Conservation (phyloP, 1,140 invertebrate species). For the Heliothis subflexa region DNA sequence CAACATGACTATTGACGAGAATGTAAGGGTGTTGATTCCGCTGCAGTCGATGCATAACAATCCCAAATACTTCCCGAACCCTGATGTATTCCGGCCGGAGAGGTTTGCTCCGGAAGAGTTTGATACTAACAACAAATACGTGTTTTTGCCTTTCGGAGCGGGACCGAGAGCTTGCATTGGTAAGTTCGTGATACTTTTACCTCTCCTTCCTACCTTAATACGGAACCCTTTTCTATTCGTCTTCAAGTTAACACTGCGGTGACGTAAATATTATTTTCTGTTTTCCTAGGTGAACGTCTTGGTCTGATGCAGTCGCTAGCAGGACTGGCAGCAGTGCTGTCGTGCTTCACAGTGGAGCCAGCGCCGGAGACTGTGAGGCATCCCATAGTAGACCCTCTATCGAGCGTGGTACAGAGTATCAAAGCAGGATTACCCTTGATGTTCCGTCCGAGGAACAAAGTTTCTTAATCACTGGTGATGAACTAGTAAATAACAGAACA, state of each 20-base stretch:
- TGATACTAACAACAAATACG: conserved; percentile 8
- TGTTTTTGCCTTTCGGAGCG: conserved; percentile 39
- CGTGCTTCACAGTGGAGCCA: conserved; percentile 40
- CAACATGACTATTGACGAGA: conserved; percentile 15
- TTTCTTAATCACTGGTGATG: not conserved
- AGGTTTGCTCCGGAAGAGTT: conserved; percentile 17
- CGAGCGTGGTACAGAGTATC: conserved; percentile 23
- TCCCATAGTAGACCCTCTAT: conserved; percentile 10
- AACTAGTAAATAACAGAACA: no score
- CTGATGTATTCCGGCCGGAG: conserved; percentile 39
- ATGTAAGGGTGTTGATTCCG: conserved; percentile 18
- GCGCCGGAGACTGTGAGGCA: conserved; percentile 1
- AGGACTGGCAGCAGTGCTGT: conserved; percentile 32
- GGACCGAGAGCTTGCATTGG: conserved; percentile 49
- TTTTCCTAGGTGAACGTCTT: conserved; percentile 36
- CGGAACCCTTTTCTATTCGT: not conserved
- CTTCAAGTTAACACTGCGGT: not conserved
- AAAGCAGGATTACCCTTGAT: conserved; percentile 38
- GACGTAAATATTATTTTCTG: no score
- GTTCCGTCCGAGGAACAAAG: conserved; percentile 17
- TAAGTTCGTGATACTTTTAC: not conserved
- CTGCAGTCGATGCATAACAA: conserved; percentile 44
- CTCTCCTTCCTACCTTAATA: not conserved
- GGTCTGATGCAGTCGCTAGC: conserved; percentile 49
- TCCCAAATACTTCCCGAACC: conserved; percentile 29